phyloP scores from a whole-genome alignment of 2,888 invertebrate genomes.

The Cheilosia grossa region DNA sequence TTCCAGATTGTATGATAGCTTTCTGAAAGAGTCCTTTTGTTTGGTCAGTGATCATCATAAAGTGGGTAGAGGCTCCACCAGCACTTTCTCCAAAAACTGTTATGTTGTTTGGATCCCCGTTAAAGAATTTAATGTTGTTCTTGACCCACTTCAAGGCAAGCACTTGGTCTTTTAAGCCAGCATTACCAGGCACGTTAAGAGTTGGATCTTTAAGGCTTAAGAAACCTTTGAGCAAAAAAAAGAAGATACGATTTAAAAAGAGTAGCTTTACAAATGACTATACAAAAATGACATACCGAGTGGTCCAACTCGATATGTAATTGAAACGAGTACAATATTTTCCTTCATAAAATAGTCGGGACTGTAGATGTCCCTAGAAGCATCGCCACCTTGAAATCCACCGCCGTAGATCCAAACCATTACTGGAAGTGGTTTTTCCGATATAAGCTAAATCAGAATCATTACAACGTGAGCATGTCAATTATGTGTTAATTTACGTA shows the following conservation, averaged over 20 bases:
- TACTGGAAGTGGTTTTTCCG: slow-evolving; percentile 81
- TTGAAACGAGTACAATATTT: slow-evolving; percentile 83
- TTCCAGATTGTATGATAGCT: slow-evolving; percentile 81
- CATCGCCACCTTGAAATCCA: slow-evolving; percentile 83
- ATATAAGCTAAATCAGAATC: slow-evolving; percentile 77
- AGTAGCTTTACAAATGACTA: background rate
- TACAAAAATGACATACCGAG: slow-evolving; percentile 78
- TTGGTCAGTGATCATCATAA: slow-evolving; percentile 84
- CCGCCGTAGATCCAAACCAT: slow-evolving; percentile 85
- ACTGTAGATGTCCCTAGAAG: slow-evolving; percentile 81
- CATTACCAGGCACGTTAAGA: slow-evolving; percentile 84
- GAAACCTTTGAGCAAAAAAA: slow-evolving; percentile 81
- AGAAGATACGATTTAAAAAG: background rate
- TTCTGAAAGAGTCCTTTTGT: slow-evolving; percentile 82
- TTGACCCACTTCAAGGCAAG: slow-evolving; percentile 84
- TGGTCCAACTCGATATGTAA: slow-evolving; percentile 84
- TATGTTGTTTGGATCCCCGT: slow-evolving; percentile 84
- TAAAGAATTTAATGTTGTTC: slow-evolving; percentile 83
- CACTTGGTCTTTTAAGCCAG: slow-evolving; percentile 84
- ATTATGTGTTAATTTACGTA: slow-evolving; percentile 66
- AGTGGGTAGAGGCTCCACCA: slow-evolving; percentile 83
- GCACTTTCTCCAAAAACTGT: slow-evolving; percentile 85
- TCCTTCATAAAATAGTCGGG: slow-evolving; percentile 84
- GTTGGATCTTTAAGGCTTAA: slow-evolving; percentile 83
- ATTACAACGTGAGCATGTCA: too few relatives aligned